Base-by-base conservation (phyloP, 2,888 invertebrate species). In the Exephanes ischioxanthus region DNA sequence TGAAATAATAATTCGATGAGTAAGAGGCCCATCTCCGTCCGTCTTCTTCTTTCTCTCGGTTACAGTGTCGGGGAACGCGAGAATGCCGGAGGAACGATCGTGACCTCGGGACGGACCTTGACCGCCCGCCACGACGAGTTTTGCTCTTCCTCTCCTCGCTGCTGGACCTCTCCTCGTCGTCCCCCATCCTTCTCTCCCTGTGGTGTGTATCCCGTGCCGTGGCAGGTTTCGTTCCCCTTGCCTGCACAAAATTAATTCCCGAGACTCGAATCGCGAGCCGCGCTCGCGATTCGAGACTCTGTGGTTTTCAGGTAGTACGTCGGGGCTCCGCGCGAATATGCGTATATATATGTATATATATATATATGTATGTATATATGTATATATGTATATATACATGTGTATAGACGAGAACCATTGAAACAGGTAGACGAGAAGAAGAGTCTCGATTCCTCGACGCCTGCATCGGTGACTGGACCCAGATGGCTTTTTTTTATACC, bases 21-120 rank as follows among this genome's bases (percentile, higher is more conserved):
- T 26, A 48, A 41, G 63, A 26, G 48, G 14, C n/a, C 37, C 53
- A 3, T 30, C 26, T 61, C 30, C 14, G 33, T 61, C 16, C 45
- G 45, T 61, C 61, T 61, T 16, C 30, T 30, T 61, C 14, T 61
- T 16, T 30, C 61, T 26, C 16, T 61, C 30, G 61, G 61, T 45
- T 61, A 61, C 75, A 76, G 80, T 80, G 83, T 75, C 75, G 82
- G 71, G 76, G 76, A 76, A 68, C 72, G 80, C 80, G 78, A 77
- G 80, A 86, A 84, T 81, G 73, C 71, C 67, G 86, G 72, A 72
- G 81, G 51, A 82, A 70, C 79, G 72, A 79, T 75, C 84, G 75
- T 86, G 84, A 86, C 86, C 86, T 86, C 86, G 86, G 84, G 76
- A 82, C 86, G 86, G 86, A 83, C 86, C 86, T 86, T 86, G 86